Evolutionary conservation across 2,888 invertebrate species (phyloP).

Genomic region (Adelognathus sp.): DNA sequence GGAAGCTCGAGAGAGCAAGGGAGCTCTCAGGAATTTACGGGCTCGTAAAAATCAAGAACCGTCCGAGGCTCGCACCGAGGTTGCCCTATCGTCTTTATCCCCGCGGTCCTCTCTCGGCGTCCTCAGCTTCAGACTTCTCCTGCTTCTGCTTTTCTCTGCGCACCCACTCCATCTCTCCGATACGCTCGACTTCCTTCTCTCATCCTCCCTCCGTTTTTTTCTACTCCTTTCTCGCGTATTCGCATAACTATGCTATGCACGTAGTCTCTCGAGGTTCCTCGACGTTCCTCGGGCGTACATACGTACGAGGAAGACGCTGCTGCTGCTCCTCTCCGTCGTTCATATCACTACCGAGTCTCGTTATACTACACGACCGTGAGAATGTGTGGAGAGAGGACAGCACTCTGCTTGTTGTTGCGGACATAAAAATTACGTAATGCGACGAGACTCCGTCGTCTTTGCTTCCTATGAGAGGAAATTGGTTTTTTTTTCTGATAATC

Average conservation of each 20-base stretch:
- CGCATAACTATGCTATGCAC: slow-evolving; percentile 51
- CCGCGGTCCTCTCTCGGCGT: slow-evolving; percentile 47
- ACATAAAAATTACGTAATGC: slow-evolving; percentile 41
- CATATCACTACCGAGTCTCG: slow-evolving; percentile 13
- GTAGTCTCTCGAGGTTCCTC: slow-evolving; percentile 35
- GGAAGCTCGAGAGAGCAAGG: slow-evolving; percentile 53
- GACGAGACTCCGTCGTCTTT: background rate
- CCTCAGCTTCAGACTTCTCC: slow-evolving; percentile 33
- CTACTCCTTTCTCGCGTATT: slow-evolving; percentile 5
- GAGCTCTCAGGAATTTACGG: slow-evolving; percentile 78
- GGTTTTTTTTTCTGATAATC: background rate
- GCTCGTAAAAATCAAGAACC: slow-evolving; percentile 81
- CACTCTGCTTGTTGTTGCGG: slow-evolving; percentile 39
- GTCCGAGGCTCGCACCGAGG: slow-evolving; percentile 73
- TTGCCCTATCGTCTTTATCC: slow-evolving; percentile 69
- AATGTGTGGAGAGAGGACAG: slow-evolving; percentile 50
- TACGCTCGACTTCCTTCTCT: background rate
- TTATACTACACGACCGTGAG: slow-evolving; percentile 38
- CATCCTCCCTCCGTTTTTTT: background rate
- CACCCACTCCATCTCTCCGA: slow-evolving; percentile 2
- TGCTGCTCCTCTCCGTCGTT: background rate
- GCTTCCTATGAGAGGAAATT: background rate
- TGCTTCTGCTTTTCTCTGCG: slow-evolving; percentile 28
- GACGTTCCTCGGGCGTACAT: slow-evolving; percentile 13
- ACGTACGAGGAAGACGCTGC: slow-evolving; percentile 1